Evolutionary conservation across 1,140 invertebrate genomes (phyloP).

Genomic region (Bilobella aurantiaca): DNA sequence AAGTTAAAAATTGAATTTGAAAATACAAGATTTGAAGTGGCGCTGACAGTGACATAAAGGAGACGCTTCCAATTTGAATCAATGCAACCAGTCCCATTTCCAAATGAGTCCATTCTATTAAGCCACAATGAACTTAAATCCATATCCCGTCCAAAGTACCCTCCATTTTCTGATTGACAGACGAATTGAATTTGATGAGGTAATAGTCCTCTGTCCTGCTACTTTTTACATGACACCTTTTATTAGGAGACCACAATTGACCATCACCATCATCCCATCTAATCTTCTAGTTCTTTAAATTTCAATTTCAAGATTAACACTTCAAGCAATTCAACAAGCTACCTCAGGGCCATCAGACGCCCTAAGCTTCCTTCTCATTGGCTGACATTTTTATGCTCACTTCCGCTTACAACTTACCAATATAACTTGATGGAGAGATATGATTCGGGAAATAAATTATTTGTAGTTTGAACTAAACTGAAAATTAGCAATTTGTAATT

Average conservation of each 20-base stretch:
- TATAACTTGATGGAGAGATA: no score
- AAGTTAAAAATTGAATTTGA: background rate
- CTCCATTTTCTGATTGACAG: background rate
- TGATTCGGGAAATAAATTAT: no score
- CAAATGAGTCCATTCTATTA: no score
- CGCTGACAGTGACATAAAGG: background rate
- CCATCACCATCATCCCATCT: constrained; percentile 1
- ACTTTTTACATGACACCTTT: background rate
- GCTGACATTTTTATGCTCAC: no score
- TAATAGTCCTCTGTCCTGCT: background rate
- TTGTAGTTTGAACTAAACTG: no score
- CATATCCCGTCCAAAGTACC: background rate
- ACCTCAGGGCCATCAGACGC: background rate
- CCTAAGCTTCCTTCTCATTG: background rate
- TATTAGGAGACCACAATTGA: constrained; percentile 1
- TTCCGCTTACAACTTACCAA: no score
- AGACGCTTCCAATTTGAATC: background rate
- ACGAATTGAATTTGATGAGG: constrained; percentile 4
- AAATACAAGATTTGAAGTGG: background rate
- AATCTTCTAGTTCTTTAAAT: no score
- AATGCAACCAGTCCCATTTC: background rate
- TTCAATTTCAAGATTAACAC: no score
- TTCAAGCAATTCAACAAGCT: background rate
- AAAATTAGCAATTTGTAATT: no score
- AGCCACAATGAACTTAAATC: background rate